phyloP scores from a whole-genome alignment of 2,888 invertebrate genomes.

The Zhuqinia jingwanae region DNA sequence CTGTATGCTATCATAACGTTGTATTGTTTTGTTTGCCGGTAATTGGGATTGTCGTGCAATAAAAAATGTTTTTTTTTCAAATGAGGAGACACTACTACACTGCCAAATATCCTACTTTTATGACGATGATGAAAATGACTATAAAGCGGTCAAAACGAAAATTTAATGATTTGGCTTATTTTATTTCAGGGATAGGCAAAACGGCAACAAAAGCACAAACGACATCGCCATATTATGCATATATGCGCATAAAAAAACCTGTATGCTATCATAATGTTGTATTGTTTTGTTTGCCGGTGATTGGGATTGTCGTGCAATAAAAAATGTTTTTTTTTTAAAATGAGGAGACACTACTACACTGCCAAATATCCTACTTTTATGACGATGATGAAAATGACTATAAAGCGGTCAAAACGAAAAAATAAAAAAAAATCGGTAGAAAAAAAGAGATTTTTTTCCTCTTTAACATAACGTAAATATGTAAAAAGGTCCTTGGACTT shows the following conservation, averaged over 20 bases:
- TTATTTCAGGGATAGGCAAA: neutral
- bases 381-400: neutral
- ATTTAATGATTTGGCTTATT: conserved; percentile 23
- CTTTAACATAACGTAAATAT: neutral
- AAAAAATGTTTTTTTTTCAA: neutral
- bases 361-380: neutral
- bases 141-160: conserved; percentile 21
- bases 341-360: neutral
- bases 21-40: no score
- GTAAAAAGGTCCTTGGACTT: conserved; percentile 56
- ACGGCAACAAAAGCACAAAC: neutral
- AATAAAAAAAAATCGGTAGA: neutral
- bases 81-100: neutral
- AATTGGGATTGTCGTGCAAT: no score
- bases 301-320: neutral
- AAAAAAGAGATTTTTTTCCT: neutral
- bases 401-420: conserved; percentile 24
- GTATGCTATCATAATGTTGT: neutral
- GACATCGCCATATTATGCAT: neutral
- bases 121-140: neutral
- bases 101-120: neutral
- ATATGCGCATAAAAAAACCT: neutral
- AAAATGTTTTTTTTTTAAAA: neutral
- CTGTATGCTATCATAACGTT: neutral
- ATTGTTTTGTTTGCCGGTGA: no score